Conservation (phyloP, 92 coral and sea anemone genomes). For the Pocillopora grandis region DNA sequence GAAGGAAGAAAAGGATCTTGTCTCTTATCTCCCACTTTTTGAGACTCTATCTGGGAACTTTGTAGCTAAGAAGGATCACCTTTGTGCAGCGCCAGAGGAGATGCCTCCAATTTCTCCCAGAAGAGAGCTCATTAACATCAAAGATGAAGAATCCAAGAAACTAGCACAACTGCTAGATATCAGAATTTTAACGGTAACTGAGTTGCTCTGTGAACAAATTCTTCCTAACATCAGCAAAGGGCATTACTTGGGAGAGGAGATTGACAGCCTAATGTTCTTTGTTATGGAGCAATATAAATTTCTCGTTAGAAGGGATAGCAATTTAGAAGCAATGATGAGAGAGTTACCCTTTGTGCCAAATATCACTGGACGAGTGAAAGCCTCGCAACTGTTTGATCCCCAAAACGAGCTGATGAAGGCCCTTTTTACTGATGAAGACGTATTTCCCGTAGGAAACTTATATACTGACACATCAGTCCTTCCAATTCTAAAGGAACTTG, state of each 20-base stretch:
- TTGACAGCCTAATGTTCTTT: slow-evolving; percentile 53
- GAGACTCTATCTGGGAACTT: slow-evolving; percentile 41
- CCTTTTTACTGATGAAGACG: slow-evolving; percentile 50
- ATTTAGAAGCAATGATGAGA: slow-evolving; percentile 22
- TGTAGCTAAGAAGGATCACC: background rate
- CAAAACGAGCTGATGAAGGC: slow-evolving; percentile 18
- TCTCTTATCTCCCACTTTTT: slow-evolving; percentile 46
- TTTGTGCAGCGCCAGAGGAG: slow-evolving; percentile 47
- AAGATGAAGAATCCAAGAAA: slow-evolving; percentile 25
- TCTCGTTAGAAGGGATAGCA: slow-evolving; percentile 7
- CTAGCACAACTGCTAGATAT: slow-evolving; percentile 56
- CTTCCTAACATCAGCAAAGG: slow-evolving; percentile 49
- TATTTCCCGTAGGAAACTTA: slow-evolving; percentile 46
- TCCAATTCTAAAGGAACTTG: slow-evolving; percentile 37
- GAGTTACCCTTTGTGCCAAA: slow-evolving; percentile 53
- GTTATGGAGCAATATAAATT: slow-evolving; percentile 39
- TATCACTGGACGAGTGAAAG: slow-evolving; percentile 28
- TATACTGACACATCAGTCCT: slow-evolving; percentile 48
- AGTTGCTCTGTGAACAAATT: slow-evolving; percentile 38
- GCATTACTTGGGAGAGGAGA: slow-evolving; percentile 44
- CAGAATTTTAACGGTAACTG: slow-evolving; percentile 30
- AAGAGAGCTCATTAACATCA: slow-evolving; percentile 43
- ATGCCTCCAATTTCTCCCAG: slow-evolving; percentile 33
- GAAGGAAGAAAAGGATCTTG: background rate
- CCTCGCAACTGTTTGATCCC: slow-evolving; percentile 67